A percentile compares a stretch with the other conserved stretches of the same genome.
Conservation (phyloP, 1,140 invertebrate genomes). For the Anoplophora glabripennis region DNA sequence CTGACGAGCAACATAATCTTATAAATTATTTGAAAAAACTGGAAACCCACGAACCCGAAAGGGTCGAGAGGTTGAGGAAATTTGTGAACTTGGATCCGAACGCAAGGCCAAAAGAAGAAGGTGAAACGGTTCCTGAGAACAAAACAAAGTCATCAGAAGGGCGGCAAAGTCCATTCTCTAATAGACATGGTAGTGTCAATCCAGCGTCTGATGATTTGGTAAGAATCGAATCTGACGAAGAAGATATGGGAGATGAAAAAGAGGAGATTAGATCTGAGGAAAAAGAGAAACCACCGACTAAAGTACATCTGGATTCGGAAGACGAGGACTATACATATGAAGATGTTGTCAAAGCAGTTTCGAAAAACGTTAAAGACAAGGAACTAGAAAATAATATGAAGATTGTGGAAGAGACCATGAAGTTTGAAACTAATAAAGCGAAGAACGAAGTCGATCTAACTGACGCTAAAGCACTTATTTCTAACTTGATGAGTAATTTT, state of each 20-base stretch:
- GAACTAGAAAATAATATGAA: conserved; percentile 44
- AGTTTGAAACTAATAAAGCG: conserved; percentile 34
- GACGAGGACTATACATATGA: conserved; percentile 68
- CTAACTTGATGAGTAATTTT: conserved; percentile 57
- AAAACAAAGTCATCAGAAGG: conserved; percentile 47
- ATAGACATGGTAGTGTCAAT: conserved; percentile 38
- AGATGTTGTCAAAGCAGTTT: conserved; percentile 63
- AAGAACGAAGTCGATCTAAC: conserved; percentile 50
- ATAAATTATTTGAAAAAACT: conserved; percentile 76
- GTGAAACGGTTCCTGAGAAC: conserved; percentile 52
- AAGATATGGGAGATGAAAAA: conserved; percentile 43
- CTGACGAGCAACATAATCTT: conserved; percentile 73
- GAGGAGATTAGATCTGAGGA: conserved; percentile 28
- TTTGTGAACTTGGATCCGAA: conserved; percentile 58
- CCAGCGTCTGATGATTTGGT: conserved; percentile 46
- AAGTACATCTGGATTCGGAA: conserved; percentile 54
- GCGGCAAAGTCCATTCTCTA: conserved; percentile 41
- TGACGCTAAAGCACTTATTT: conserved; percentile 59
- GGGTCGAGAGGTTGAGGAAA: conserved; percentile 67
- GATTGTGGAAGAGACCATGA: conserved; percentile 39
- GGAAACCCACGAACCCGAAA: conserved; percentile 65
- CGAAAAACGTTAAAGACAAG: conserved; percentile 58
- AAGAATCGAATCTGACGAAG: conserved; percentile 14
- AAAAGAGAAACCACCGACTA: conserved; percentile 39
- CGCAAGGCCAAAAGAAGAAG: conserved; percentile 39